Evolutionary conservation across 1,140 invertebrate genomes (phyloP).

Genomic region (Trialeurodes vaporariorum): DNA sequence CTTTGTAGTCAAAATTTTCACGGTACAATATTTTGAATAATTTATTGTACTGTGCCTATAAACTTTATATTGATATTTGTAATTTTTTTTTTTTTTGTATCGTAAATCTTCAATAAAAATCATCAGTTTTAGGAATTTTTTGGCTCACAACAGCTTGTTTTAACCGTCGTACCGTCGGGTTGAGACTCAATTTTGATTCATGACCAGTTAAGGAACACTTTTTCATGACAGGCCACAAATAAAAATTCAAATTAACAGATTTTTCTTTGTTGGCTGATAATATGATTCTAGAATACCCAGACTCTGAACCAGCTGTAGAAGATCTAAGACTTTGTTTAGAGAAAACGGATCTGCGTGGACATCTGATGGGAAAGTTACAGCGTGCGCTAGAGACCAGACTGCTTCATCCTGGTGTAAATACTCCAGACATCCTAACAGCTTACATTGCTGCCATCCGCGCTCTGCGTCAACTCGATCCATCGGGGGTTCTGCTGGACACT

Average conservation of each 20-base stretch:
- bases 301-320: conserved; percentile 83
- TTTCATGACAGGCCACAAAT: not conserved
- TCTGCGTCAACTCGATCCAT: conserved; percentile 80
- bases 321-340: conserved; percentile 78
- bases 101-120: too few species aligned
- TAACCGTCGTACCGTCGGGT: too few species aligned
- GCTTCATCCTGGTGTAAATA: conserved; percentile 90
- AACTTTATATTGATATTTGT: too few species aligned
- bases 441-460: conserved; percentile 92
- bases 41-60: too few species aligned
- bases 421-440: conserved; percentile 91
- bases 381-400: conserved; percentile 65
- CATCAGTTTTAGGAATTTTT: too few species aligned
- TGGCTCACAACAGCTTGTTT: too few species aligned
- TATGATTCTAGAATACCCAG: conserved; percentile 66
- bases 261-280: not conserved
- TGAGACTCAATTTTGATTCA: not conserved
- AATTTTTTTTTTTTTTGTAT: too few species aligned
- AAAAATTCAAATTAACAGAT: not conserved
- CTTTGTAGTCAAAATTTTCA: too few species aligned
- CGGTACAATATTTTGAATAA: too few species aligned
- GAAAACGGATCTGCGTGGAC: conserved; percentile 66
- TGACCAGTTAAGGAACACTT: not conserved
- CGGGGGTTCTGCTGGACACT: conserved; percentile 84
- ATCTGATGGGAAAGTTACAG: conserved; percentile 65